A percentile compares a stretch with the other conserved stretches of the same genome.
These are phyloP conservation scores for Agrotis clavis DNA, from an alignment of 2,888 invertebrate genomes.

Conservation along the genomic window DNA sequence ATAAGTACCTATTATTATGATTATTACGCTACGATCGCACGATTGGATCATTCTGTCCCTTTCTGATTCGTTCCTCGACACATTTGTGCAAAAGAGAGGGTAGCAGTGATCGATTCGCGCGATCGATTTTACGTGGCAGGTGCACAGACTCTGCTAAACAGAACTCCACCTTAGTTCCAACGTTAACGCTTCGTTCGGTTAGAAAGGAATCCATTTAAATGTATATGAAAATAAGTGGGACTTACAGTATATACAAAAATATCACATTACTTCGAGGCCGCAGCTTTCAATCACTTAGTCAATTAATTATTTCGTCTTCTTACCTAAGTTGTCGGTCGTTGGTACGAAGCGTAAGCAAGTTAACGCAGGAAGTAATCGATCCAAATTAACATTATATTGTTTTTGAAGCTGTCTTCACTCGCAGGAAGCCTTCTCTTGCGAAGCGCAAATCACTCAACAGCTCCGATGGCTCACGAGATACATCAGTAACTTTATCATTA, in stretches of 20 bases:
- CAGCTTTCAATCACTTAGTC: conserved; percentile 90
- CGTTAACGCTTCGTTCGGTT: conserved; percentile 85
- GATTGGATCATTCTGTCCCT: conserved; percentile 59
- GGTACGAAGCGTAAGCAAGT: conserved; percentile 87
- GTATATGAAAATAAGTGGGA: conserved; percentile 91
- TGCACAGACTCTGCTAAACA: conserved; percentile 74
- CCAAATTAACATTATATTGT: conserved; percentile 54
- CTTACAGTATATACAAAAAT: conserved; percentile 92
- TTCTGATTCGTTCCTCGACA: conserved; percentile 43
- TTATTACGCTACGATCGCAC: conserved; percentile 65
- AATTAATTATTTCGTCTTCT: conserved; percentile 87
- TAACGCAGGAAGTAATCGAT: conserved; percentile 80
- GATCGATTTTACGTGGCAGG: conserved; percentile 66
- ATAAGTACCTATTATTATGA: conserved; percentile 84
- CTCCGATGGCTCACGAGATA: conserved; percentile 45
- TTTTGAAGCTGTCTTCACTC: conserved; percentile 59
- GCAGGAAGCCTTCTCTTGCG: conserved; percentile 61
- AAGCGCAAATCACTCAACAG: conserved; percentile 74
- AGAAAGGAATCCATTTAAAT: conserved; percentile 90
- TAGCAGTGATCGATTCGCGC: conserved; percentile 62
- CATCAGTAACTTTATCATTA: conserved; percentile 57
- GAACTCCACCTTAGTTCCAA: conserved; percentile 79
- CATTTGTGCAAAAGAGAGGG: conserved; percentile 57
- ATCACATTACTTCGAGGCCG: conserved; percentile 92
- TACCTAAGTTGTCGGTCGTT: conserved; percentile 84